Evolutionary conservation across 2,113 vertebrate species (phyloP), one percentile per base, ranked within the genome.

Genomic region (Clarias magur): DNA sequence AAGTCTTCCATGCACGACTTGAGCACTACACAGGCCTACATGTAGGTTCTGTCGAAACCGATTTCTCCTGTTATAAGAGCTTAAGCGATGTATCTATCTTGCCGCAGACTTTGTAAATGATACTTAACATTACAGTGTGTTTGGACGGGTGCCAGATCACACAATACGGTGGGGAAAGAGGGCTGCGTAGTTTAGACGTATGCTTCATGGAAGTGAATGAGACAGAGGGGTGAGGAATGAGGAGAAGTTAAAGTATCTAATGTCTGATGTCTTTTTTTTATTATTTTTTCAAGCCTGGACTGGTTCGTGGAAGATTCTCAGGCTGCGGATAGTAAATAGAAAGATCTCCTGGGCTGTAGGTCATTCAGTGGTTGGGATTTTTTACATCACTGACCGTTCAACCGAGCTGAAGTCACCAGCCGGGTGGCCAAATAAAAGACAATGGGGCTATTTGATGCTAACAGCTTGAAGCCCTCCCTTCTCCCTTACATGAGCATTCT

Each of bases 11-110:
- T 83, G 63, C 87, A 72, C 27, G 87, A 67, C 83, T 68, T 53
- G 54, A 80, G 73, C 76, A 70, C 87, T 91, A 92, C 89, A 86
- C 63, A 88, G 91, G 80, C 67, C 87, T 85, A 87, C 88, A 85
- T 87, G 88, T 89, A 11, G 76, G 83, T 54, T 78, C 72, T 89
- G 92, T 90, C 90, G 8, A 30, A 89, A 92, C 83, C 68, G 86
- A 91, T 92, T 92, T 90, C 76, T 91, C 81, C 38, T 88, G 88
- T 93, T 94, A 91, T 84, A 91, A 92, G 90, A 91, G 90, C 91
- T 94, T 94, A 91, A 89, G 91, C 92, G 92, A 92, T 90, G 90
- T 89, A 93, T 95, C 91, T 88, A 86, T 93, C 90, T 93, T 91
- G 88, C 88, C 72, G 87, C 87, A 92, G 89, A 87, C 86, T 86